Conservation (phyloP, 2,113 vertebrate genomes). For the Salvelinus alpinus region DNA sequence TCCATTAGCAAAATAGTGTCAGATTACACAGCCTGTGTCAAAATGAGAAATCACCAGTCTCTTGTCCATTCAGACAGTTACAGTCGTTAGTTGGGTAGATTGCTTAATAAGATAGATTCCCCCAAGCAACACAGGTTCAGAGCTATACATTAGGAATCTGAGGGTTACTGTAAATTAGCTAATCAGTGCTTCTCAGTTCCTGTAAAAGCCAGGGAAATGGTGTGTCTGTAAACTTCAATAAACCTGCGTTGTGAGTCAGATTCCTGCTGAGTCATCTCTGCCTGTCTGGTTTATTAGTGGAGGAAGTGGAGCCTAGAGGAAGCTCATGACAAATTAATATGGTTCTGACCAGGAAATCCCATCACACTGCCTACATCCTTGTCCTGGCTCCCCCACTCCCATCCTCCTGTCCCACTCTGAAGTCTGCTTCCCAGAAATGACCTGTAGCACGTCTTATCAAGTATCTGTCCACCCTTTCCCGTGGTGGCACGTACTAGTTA, state of each 20-base stretch:
- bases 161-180: too few relatives aligned
- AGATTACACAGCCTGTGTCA: not conserved
- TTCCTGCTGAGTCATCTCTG: slow-evolving; percentile 52
- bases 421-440: slow-evolving; percentile 59
- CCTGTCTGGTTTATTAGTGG: slow-evolving; percentile 42
- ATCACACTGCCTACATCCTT: slow-evolving; percentile 18
- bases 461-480: slow-evolving; percentile 10
- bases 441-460: slow-evolving; percentile 32
- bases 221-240: slow-evolving; percentile 46
- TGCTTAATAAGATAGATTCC: slow-evolving; percentile 42
- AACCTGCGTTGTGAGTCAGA: slow-evolving; percentile 50
- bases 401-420: slow-evolving; percentile 47
- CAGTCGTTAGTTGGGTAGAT: slow-evolving; percentile 15
- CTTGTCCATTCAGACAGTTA: too few relatives aligned
- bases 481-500: slow-evolving; percentile 10
- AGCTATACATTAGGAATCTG: too few relatives aligned
- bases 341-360: slow-evolving; percentile 53
- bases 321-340: slow-evolving; percentile 51
- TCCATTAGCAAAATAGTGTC: not conserved
- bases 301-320: slow-evolving; percentile 59
- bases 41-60: not conserved
- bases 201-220: slow-evolving; percentile 29
- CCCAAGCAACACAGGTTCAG: slow-evolving; percentile 48
- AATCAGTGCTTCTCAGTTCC: not conserved
- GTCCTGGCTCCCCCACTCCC: slow-evolving; percentile 43